phyloP scores from a whole-genome alignment of 2,113 vertebrate species.

The Vimba vimba region DNA sequence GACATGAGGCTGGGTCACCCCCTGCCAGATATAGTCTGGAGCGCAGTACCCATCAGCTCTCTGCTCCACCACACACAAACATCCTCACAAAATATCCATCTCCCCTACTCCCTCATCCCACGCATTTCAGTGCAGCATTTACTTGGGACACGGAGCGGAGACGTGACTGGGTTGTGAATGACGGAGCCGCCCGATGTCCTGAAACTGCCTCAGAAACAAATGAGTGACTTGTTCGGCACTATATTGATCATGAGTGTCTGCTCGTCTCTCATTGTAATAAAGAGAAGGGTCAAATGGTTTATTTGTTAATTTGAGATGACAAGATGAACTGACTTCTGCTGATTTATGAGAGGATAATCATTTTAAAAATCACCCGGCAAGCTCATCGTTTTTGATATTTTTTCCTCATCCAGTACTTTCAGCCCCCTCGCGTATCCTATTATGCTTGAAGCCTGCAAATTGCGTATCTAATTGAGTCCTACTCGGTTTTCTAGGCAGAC shows the following conservation, averaged over 20 bases:
- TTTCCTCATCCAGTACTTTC: neutral
- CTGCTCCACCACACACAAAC: conserved; percentile 38
- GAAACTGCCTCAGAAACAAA: conserved; percentile 36
- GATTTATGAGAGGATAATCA: conserved; percentile 2
- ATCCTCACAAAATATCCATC: conserved; percentile 33
- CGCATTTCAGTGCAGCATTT: conserved; percentile 22
- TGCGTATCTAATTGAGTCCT: conserved; percentile 31
- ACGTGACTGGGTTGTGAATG: conserved; percentile 15
- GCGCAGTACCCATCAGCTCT: conserved; percentile 43
- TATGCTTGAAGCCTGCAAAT: conserved; percentile 42
- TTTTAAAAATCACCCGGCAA: conserved; percentile 12
- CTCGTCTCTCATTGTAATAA: neutral
- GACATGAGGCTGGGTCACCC: conserved; percentile 32
- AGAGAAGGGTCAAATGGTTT: conserved; percentile 31
- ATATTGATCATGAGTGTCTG: conserved; percentile 22
- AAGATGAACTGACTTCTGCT: neutral
- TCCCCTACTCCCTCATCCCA: neutral
- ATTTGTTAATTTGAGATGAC: conserved; percentile 19
- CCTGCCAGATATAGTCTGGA: conserved; percentile 46
- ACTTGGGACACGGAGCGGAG: neutral
- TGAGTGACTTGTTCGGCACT: conserved; percentile 12
- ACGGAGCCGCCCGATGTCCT: conserved; percentile 4
- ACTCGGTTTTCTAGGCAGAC: conserved; percentile 26
- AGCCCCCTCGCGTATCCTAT: neutral
- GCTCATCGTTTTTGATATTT: conserved; percentile 8